These are phyloP conservation scores for Agriotes lineatus DNA, from an alignment of 2,888 invertebrate species.

Conservation along the genomic window DNA sequence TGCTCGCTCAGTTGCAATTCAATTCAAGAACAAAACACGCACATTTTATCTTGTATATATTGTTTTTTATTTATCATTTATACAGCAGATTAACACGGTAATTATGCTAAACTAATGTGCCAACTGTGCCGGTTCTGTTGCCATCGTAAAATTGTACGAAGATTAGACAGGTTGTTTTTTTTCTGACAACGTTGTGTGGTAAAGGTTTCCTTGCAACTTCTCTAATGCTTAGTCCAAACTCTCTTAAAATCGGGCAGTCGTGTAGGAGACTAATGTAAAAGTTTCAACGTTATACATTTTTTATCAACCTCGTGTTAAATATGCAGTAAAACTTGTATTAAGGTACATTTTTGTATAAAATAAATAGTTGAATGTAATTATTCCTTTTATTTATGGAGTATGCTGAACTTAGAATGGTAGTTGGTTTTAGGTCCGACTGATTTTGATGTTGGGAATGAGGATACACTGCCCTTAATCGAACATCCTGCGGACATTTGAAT, in stretches of 20 bases:
- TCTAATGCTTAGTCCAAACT: background rate
- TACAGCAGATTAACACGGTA: slow-evolving; percentile 23
- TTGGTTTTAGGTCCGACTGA: slow-evolving; percentile 38
- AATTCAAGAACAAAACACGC: background rate
- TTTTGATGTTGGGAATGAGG: slow-evolving; percentile 21
- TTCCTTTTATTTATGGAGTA: background rate
- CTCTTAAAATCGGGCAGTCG: background rate
- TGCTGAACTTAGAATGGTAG: slow-evolving; percentile 28
- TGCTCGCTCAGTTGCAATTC: background rate
- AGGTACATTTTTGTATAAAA: slow-evolving; percentile 37
- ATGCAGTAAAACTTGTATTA: slow-evolving; percentile 30
- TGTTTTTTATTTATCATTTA: background rate
- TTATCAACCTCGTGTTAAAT: slow-evolving; percentile 14
- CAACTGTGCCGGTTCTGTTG: slow-evolving; percentile 27
- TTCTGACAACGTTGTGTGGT: background rate
- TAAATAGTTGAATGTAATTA: slow-evolving; percentile 30
- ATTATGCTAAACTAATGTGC: slow-evolving; percentile 26
- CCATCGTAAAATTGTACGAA: slow-evolving; percentile 4
- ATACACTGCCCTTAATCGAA: slow-evolving; percentile 27
- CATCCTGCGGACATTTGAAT: slow-evolving; percentile 23
- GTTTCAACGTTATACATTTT: slow-evolving; percentile 8
- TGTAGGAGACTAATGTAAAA: slow-evolving; percentile 4
- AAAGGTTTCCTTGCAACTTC: background rate
- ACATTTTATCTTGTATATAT: background rate
- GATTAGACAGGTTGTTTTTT: background rate